Base-by-base conservation (phyloP, 2,113 vertebrate species). In the Piprites chloris region DNA sequence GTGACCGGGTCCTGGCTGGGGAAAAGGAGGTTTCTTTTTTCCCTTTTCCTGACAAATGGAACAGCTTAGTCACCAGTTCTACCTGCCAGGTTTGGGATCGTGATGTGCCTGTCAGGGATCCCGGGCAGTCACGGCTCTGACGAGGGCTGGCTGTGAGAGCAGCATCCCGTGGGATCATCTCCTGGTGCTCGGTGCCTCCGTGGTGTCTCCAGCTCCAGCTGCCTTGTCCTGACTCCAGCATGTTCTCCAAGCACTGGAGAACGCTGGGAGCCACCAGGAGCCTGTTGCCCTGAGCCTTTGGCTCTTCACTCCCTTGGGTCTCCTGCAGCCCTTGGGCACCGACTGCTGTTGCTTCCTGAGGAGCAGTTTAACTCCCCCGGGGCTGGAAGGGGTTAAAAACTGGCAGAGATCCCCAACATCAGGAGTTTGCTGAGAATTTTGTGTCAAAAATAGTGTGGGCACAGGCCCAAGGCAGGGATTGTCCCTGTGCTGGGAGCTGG, bases 301-400 rank as follows among this genome's bases (percentile, higher is more conserved):
- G 21, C 27, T 66, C 77, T 74, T 56, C 9, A 1, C 33, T 14
- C 19, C 56, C 32, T 27, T 2, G 0, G 15, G 44, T 74, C 33
- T 46, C 39, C 11, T 7, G 19, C 9, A 78, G 78, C 53, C 47
- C 61, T 33, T 33, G 14, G 56, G 44, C 4, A 2, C 39, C 0
- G 2, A 1, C n/a, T 0, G 0, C 18, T 28, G n/a, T 11, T 42
- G 28, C 52, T 12, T 46, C 49, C 53, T 9, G 52, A 61, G 65
- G 41, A 61, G 8, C 52, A 26, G 14, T n/a, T 23, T 7, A 18
- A 9, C 67, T 41, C 30, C 39, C 21, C 15, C 12, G n/a, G 56
- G 39, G 9, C 39, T 30, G 63, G 35, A 44, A 26, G 4, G 56
- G 24, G 4, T 37, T 65, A 7, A n/a, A 33, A 39, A 37, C 35